phyloP scores from a whole-genome alignment of 2,113 vertebrate species.

The Calonectris borealis region DNA sequence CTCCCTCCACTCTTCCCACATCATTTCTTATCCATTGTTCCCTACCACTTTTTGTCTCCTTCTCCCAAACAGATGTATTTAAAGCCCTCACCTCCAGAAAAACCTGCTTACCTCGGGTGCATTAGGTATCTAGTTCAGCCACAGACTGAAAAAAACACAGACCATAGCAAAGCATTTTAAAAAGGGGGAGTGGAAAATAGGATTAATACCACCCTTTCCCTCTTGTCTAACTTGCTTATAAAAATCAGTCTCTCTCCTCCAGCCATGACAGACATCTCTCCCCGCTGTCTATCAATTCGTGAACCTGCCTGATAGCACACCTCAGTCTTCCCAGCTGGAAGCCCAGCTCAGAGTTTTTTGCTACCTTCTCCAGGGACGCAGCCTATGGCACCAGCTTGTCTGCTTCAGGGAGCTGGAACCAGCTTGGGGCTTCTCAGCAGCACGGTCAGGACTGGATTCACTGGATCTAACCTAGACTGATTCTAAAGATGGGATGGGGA shows the following conservation, averaged over 20 bases:
- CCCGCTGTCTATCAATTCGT: not conserved
- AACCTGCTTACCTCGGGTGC: not conserved
- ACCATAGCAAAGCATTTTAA: not conserved
- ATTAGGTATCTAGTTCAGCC: not conserved
- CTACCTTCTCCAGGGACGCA: not conserved
- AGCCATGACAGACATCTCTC: fast-evolving
- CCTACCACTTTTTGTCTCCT: not conserved
- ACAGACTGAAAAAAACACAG: not conserved
- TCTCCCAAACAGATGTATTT: not conserved
- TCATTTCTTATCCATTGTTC: not conserved
- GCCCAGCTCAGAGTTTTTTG: not conserved
- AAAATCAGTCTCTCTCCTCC: not conserved
- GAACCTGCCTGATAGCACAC: not conserved
- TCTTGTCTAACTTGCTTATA: not conserved
- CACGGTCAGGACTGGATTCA: fast-evolving
- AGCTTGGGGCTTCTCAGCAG: not conserved
- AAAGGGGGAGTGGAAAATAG: not conserved
- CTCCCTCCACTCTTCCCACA: not conserved
- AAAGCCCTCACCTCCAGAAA: not conserved
- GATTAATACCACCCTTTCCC: not conserved
- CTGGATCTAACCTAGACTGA: not conserved
- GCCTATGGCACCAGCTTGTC: not conserved
- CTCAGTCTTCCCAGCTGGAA: not conserved
- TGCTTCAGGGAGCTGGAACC: not conserved
- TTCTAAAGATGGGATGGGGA: not conserved